Conservation (phyloP, 2,113 vertebrate species). For the Henicopernis longicauda region DNA sequence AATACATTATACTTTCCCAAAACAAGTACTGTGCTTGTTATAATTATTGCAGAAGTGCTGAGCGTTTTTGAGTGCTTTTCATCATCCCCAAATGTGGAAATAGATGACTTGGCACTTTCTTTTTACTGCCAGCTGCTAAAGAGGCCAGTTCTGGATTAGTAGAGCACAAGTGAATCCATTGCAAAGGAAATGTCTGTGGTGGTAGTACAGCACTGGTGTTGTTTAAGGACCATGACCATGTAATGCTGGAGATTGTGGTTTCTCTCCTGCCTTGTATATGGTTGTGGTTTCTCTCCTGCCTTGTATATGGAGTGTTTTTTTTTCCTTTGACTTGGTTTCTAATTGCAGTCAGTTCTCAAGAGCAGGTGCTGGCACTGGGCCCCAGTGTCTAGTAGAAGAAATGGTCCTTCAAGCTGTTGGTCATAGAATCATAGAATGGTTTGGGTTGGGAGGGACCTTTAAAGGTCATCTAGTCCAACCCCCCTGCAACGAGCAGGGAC, state of each 20-base stretch:
- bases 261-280: background rate
- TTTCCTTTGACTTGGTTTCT: background rate
- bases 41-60: slow-evolving; percentile 57
- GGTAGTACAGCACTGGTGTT: background rate
- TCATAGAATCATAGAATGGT: background rate
- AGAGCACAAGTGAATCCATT: background rate
- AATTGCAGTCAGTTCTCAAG: background rate
- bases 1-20: slow-evolving; percentile 55
- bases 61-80: slow-evolving; percentile 53
- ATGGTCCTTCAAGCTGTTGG: background rate
- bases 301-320: background rate
- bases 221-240: background rate
- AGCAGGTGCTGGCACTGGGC: background rate
- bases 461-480: background rate
- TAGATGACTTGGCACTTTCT: slow-evolving; percentile 57
- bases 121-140: slow-evolving; percentile 58
- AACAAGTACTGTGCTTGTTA: slow-evolving; percentile 49
- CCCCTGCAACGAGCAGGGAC: background rate
- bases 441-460: background rate
- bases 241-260: background rate
- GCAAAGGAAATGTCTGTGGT: background rate
- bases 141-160: slow-evolving; percentile 55
- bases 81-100: slow-evolving; percentile 64
- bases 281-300: background rate
- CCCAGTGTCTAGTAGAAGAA: background rate